Conservation (phyloP, 2,797 vertebrate genomes). For the Diplodus sargus region DNA sequence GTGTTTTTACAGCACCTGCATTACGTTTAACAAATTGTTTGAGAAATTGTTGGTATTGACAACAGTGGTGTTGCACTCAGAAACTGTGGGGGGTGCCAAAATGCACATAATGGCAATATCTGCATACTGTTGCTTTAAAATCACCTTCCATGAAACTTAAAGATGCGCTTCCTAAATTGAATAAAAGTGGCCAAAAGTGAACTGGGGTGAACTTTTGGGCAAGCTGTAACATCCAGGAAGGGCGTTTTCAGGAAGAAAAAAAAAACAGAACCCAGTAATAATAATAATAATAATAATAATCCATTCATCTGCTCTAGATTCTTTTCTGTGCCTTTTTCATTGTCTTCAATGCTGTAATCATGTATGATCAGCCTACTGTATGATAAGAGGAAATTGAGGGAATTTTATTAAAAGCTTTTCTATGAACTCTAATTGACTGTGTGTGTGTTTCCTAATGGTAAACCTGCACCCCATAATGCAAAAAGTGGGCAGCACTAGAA, state of each 20-base stretch:
- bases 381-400: slow-evolving; percentile 65
- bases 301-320: slow-evolving; percentile 23
- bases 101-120: no score
- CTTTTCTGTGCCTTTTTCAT: slow-evolving; percentile 51
- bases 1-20: no score
- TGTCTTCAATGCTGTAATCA: slow-evolving; percentile 50
- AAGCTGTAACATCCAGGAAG: no score
- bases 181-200: slow-evolving; percentile 6
- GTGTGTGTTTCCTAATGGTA: slow-evolving; percentile 34
- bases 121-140: neutral
- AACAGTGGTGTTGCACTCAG: no score
- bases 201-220: neutral
- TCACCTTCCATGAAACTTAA: slow-evolving; percentile 5
- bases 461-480: neutral
- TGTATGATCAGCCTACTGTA: slow-evolving; percentile 53
- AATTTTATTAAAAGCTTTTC: slow-evolving; percentile 74
- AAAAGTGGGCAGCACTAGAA: neutral
- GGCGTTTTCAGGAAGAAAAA: neutral
- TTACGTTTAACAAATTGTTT: no score
- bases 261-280: slow-evolving; percentile 22
- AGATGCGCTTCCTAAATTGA: slow-evolving; percentile 21
- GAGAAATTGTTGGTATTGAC: no score
- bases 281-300: slow-evolving; percentile 11
- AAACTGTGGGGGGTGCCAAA: no score
- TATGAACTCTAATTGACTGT: slow-evolving; percentile 47